Conservation (phyloP, 2,113 vertebrate species). For the Prunella himalayana region DNA sequence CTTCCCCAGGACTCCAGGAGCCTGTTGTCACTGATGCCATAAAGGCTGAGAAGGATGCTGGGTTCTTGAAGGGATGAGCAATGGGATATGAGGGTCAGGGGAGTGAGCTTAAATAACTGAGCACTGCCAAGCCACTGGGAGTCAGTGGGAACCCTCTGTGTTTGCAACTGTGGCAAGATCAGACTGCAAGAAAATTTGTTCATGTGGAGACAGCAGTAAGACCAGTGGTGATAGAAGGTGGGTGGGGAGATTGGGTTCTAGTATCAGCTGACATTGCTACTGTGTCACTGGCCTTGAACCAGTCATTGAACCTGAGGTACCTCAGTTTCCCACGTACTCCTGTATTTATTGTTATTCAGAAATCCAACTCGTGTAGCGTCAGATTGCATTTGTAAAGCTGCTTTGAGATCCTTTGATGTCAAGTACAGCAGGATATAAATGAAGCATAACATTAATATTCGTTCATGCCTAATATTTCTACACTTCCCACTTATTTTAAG, state of each 20-base stretch:
- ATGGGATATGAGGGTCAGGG: background rate
- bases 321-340: background rate
- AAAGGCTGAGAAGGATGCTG: background rate
- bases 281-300: background rate
- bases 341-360: background rate
- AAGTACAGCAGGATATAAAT: background rate
- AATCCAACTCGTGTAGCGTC: background rate
- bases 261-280: background rate
- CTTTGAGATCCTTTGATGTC: conserved; percentile 39
- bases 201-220: background rate
- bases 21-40: background rate
- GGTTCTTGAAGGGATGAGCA: background rate
- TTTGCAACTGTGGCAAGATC: fast-evolving
- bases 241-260: background rate
- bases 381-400: conserved; percentile 27
- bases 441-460: conserved; percentile 10
- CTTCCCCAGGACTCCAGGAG: background rate
- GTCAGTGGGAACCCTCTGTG: fast-evolving
- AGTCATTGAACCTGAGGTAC: background rate
- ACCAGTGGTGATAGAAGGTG: too few species aligned
- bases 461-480: conserved; percentile 31
- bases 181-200: background rate
- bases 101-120: background rate
- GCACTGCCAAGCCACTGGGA: background rate
- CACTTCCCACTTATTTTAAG: background rate